Evolutionary conservation across 2,113 vertebrate genomes (phyloP), one percentile per base, ranked within the genome.

Genomic region (Corydoras sp.): DNA sequence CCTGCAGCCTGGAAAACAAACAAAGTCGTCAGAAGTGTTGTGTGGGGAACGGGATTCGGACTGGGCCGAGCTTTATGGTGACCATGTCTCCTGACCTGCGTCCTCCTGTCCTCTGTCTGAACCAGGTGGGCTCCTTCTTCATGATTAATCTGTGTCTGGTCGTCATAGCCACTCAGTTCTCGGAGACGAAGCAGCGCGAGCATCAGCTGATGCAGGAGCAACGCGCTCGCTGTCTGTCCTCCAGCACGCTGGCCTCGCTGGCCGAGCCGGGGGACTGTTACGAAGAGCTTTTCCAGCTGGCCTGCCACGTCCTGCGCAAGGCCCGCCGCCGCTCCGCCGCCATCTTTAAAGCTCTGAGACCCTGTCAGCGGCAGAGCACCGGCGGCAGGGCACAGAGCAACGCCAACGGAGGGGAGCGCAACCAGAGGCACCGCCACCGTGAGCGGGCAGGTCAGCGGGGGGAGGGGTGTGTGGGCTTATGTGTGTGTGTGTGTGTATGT

Each of bases 171-270:
- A 98, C 96, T 0, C 96, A 98, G 87, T 99, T 98, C 88, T 98
- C 95, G 0, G 96, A 99, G 89, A 99, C 96, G 51, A 99, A 99
- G 86, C 95, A 99, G 86, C 85, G 96, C 55, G 96, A 99, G 83
- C 95, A 99, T 83, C 94, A 96, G 86, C 89, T 99, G 87, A 99
- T 99, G 96, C 93, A 97, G 89, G 94, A 98, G 86, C 96, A 99
- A 84, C 82, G 95, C 2, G 94, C 91, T 0, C 89, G 80, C 0
- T 94, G 93, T 81, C 90, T 92, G 15, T 99, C 96, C 24, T 96
- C 94, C 81, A 97, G 95, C 85, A 99, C 96, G 0, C 87, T 98
- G 0, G 94, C 92, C 83, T 96, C 95, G 67, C 90, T 92, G 65
- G 89, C 91, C 29, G 94, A 98, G 77, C 96, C 96, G 0, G 94